Evolutionary conservation across 2,888 invertebrate genomes (phyloP).

Genomic region (Xylota segnis): DNA sequence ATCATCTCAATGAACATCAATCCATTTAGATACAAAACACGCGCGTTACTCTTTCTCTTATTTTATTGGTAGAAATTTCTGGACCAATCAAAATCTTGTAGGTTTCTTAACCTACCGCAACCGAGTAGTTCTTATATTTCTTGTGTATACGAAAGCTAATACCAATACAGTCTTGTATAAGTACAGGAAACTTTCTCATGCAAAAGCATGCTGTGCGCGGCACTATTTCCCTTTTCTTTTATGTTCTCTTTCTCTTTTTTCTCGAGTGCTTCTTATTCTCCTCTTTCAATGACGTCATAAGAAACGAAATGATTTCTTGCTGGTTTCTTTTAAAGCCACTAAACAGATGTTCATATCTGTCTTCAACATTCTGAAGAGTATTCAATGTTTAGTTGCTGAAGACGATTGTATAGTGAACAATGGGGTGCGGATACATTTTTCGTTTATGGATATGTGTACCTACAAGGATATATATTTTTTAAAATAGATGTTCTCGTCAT

Average conservation of each 20-base stretch:
- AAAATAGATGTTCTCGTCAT: too few species aligned
- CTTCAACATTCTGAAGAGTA: conserved; percentile 2
- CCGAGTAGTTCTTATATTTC: conserved; percentile 13
- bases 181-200: conserved; percentile 23
- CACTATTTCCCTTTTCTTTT: conserved; percentile 38
- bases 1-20: background rate
- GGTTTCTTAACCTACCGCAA: conserved; percentile 39
- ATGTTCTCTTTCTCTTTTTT: conserved; percentile 43
- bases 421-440: background rate
- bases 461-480: background rate
- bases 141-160: conserved; percentile 35
- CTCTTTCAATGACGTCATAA: conserved; percentile 50
- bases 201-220: conserved; percentile 44
- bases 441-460: background rate
- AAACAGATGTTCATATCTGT: background rate
- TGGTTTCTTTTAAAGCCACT: conserved; percentile 10
- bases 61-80: conserved; percentile 40
- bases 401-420: background rate
- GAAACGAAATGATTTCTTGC: conserved; percentile 16
- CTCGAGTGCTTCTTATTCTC: conserved; percentile 45
- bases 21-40: background rate
- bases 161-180: conserved; percentile 38
- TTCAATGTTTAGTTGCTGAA: conserved; percentile 1
- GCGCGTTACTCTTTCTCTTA: conserved; percentile 2
- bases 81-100: conserved; percentile 50